These are phyloP conservation scores for Sinosuthora webbiana DNA, from an alignment of 2,113 vertebrate species.

Conservation along the genomic window DNA sequence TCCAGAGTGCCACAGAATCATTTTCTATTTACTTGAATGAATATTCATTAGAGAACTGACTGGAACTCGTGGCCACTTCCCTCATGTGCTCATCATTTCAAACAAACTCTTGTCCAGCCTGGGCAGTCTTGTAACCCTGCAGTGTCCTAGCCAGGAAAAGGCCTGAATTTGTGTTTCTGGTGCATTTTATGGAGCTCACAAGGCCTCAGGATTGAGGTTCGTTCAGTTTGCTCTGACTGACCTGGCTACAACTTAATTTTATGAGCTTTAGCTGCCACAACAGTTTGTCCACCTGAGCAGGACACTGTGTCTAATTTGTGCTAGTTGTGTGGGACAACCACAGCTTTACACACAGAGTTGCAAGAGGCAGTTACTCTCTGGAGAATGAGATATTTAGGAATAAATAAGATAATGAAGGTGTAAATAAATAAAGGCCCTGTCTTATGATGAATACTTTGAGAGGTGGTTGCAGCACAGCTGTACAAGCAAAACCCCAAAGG, in stretches of 20 bases:
- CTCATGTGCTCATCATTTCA: neutral
- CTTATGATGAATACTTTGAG: accelerated
- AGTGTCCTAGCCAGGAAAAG: neutral
- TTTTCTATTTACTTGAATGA: neutral
- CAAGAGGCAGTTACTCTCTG: neutral
- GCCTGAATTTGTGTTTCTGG: neutral
- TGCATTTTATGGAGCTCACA: neutral
- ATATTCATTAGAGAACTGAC: neutral
- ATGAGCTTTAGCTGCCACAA: neutral
- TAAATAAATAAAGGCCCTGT: neutral
- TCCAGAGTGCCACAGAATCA: neutral
- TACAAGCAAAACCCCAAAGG: neutral
- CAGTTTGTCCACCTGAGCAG: neutral
- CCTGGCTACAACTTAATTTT: neutral
- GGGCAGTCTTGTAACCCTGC: neutral
- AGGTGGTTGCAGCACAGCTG: neutral
- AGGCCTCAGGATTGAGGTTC: neutral
- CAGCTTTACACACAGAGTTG: neutral
- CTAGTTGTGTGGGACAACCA: neutral
- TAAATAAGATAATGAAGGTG: neutral
- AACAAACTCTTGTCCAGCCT: neutral
- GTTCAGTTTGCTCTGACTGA: neutral
- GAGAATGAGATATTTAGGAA: neutral
- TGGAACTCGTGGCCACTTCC: neutral
- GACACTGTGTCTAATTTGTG: neutral